Evolutionary conservation across 2,113 vertebrate species (phyloP), one percentile per base, ranked within the genome.

Genomic region (Coturnix japonica): DNA sequence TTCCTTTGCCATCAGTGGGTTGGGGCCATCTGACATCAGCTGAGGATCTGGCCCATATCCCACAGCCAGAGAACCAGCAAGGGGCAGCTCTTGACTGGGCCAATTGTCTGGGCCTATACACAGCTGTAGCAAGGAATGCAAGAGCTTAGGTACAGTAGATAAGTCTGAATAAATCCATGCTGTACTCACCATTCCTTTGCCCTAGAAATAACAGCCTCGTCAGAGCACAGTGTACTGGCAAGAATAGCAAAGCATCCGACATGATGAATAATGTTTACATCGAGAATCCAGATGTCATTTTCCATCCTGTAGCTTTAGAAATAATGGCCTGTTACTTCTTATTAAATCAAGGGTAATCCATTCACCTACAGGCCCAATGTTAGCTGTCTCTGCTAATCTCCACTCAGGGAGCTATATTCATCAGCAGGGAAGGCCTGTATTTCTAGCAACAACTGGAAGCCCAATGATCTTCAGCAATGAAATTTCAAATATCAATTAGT

Each of bases 251-350:
- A 79, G 77, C 89, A 80, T 44, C 91, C 59, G 5, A 96, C 89
- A 87, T 93, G 96, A 96, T 95, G 94, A 96, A 96, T 95, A 95
- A 94, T 94, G 89, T 94, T 96, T 96, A 96, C 91, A 93, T 90
- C 64, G 12, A 59, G 91, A 94, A 95, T 93, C 89, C 94, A 93
- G 92, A 92, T 93, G 94, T 93, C 95, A 94, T 94, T 95, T 95
- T 91, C 95, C 93, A 89, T 95, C 94, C 92, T 76, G 87, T 95
- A 91, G 77, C 89, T 96, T 90, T 87, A 89, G 92, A 94, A 96
- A 96, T 93, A 96, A 95, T 94, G 93, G 73, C 77, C 82, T 97
- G 95, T 91, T 95, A 94, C 92, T 95, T 93, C 89, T 85, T 94
- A 91, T 95, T 95, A 96, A 96, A 94, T 94, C 93, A 96, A 93